phyloP scores from a whole-genome alignment of 1,140 invertebrate species.

The Orussus abietinus region DNA sequence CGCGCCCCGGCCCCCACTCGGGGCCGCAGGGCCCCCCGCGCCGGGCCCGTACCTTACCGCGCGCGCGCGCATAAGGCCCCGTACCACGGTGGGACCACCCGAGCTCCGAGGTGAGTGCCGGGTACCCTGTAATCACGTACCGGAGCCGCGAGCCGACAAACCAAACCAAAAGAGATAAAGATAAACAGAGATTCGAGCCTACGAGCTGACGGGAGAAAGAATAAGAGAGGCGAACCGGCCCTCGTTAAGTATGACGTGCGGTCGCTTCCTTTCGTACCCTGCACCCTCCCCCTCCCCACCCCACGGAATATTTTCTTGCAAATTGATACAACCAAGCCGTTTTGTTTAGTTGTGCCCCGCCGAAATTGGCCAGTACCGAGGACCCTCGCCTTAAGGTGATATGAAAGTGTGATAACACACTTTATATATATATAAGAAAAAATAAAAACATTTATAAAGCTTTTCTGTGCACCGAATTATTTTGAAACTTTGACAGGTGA shows the following conservation, averaged over 20 bases:
- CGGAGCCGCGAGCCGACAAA: conserved; percentile 53
- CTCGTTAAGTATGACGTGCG: conserved; percentile 53
- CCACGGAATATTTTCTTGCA: conserved; percentile 1
- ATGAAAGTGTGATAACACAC: too few relatives aligned
- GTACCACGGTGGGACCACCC: conserved; percentile 55
- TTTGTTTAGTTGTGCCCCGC: background rate
- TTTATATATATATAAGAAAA: too few relatives aligned
- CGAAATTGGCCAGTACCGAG: too few relatives aligned
- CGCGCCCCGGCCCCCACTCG: background rate
- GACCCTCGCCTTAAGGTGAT: too few relatives aligned
- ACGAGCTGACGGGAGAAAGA: conserved; percentile 40
- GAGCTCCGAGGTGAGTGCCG: conserved; percentile 53
- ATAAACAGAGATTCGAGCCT: conserved; percentile 54
- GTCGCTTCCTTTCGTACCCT: conserved; percentile 43
- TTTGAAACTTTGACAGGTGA: too few relatives aligned
- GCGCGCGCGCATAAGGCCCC: conserved; percentile 5
- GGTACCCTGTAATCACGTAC: conserved; percentile 53
- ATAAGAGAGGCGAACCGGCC: conserved; percentile 21
- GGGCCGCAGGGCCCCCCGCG: too few relatives aligned
- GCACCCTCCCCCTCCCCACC: conserved; percentile 8
- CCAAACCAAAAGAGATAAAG: conserved; percentile 54
- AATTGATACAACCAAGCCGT: background rate
- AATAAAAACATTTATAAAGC: too few relatives aligned
- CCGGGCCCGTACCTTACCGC: background rate
- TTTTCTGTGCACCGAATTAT: too few relatives aligned